Conservation (phyloP, 2,797 vertebrate genomes). For the Xenopus petersii region DNA sequence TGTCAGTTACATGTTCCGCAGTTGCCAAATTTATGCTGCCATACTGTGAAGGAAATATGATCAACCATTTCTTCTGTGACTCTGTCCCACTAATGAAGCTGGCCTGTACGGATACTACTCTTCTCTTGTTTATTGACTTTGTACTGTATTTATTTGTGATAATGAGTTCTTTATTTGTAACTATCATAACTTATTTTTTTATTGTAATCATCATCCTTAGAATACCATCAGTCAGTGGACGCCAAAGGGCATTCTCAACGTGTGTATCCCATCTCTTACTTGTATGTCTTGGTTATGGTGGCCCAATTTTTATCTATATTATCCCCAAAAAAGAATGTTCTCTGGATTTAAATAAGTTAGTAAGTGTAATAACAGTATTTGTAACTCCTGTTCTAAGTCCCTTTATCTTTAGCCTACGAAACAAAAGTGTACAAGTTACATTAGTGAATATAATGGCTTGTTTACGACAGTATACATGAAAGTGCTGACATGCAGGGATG, state of each 20-base stretch:
- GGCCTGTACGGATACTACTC: constrained; percentile 40
- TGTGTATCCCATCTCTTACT: constrained; percentile 32
- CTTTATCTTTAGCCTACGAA: too few relatives aligned
- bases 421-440: too few relatives aligned
- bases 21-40: constrained; percentile 8
- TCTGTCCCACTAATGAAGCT: constrained; percentile 54
- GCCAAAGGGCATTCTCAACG: constrained; percentile 30
- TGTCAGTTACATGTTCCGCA: constrained; percentile 1
- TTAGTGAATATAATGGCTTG: too few relatives aligned
- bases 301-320: constrained; percentile 22
- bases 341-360: too few relatives aligned
- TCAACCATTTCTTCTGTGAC: constrained; percentile 61
- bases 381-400: too few relatives aligned
- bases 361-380: too few relatives aligned
- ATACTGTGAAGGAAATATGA: constrained; percentile 1
- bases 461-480: too few relatives aligned
- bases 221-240: constrained; percentile 13
- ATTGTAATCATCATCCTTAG: constrained; percentile 7
- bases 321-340: background rate
- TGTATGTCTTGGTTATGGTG: constrained; percentile 16
- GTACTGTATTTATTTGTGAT: too few relatives aligned
- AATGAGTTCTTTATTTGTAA: constrained; percentile 6
- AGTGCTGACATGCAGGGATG: too few relatives aligned
- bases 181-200: constrained; percentile 1
- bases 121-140: too few relatives aligned